Base-by-base conservation (phyloP, 2,113 vertebrate species). In the Mus pahari region DNA sequence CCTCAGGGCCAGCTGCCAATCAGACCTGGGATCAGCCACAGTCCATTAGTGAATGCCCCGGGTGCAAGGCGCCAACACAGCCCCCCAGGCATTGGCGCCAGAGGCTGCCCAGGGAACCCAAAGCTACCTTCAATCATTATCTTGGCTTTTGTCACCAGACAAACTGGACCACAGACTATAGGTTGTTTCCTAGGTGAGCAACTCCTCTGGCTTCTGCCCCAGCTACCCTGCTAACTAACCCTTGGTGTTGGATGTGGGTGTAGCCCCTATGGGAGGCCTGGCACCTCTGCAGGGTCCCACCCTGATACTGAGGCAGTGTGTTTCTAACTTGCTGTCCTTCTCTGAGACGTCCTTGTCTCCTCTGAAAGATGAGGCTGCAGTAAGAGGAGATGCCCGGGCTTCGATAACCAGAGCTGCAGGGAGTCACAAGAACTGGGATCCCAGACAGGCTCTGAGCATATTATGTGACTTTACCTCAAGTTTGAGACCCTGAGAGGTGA, bases 1-100 rank as follows among this genome's bases (percentile, higher is more conserved):
- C 93, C 73, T 77, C 16, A 75, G 73, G 94, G 95, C 94, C 1
- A 48, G 62, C 91, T 96, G 97, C 96, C 96, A 97, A 96, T 97
- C 97, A 97, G 95, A 48, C 73, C 92, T 5, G n/a, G 95, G 91
- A 97, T 94, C 96, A 97, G 97, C 95, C 96, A 84, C 86, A 71
- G 89, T 97, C 97, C 97, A 97, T 97, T 97, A 97, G 94, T 17
- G 1, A 92, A 64, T 86, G 89, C 92, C 94, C 91, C 55, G 68
- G 92, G 92, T 89, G 77, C 19, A 2, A 87, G 94, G 92, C 91
- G 78, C 96, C 95, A 94, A 95, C 3, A 14, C 55, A 97, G 73
- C 75, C 45, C 83, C 94, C 96, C 75, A 66, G 92, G 81, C 75
- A 0, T 66, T 14, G 75, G 96, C n/a, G n/a, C 96, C 94, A 12